These are phyloP conservation scores for Acanthurus lineatus DNA, from an alignment of 2,797 vertebrate genomes.

Conservation along the genomic window DNA sequence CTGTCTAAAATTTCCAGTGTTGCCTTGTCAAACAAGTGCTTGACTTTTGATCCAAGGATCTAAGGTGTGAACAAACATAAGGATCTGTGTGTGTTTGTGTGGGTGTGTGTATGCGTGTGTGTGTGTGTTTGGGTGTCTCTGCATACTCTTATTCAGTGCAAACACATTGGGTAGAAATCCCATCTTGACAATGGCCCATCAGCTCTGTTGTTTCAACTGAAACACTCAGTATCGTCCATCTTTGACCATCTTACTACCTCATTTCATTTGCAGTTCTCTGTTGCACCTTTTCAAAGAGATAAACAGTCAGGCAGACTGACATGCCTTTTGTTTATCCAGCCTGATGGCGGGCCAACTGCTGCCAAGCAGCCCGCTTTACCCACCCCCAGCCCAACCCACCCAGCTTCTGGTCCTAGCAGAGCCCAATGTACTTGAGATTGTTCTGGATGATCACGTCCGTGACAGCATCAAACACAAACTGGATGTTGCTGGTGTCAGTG, in stretches of 20 bases:
- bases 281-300: slow-evolving; percentile 69
- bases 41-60: slow-evolving; percentile 75
- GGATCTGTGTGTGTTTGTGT: slow-evolving; percentile 56
- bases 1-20: slow-evolving; percentile 78
- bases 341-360: slow-evolving; percentile 49
- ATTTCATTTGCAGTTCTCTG: slow-evolving; percentile 63
- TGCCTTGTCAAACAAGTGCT: slow-evolving; percentile 78
- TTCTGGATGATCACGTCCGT: slow-evolving; percentile 99
- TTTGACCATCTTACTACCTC: slow-evolving; percentile 52
- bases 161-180: slow-evolving; percentile 83
- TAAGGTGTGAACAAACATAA: slow-evolving; percentile 79
- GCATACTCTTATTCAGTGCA: slow-evolving; percentile 88
- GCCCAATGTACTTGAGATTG: slow-evolving; percentile 99
- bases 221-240: slow-evolving; percentile 66
- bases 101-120: slow-evolving; percentile 59
- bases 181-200: slow-evolving; percentile 63
- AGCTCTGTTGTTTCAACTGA: slow-evolving; percentile 67
- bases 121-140: slow-evolving; percentile 78
- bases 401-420: slow-evolving; percentile 90
- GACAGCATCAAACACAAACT: slow-evolving; percentile 99
- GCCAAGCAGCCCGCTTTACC: slow-evolving; percentile 44
- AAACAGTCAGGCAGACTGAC: slow-evolving; percentile 60
- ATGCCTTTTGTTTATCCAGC: slow-evolving; percentile 61
- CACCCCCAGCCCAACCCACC: slow-evolving; percentile 33
- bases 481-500: slow-evolving; percentile 99